Conservation (phyloP, 1,140 invertebrate species). For the Caenorhabditis remanei region DNA sequence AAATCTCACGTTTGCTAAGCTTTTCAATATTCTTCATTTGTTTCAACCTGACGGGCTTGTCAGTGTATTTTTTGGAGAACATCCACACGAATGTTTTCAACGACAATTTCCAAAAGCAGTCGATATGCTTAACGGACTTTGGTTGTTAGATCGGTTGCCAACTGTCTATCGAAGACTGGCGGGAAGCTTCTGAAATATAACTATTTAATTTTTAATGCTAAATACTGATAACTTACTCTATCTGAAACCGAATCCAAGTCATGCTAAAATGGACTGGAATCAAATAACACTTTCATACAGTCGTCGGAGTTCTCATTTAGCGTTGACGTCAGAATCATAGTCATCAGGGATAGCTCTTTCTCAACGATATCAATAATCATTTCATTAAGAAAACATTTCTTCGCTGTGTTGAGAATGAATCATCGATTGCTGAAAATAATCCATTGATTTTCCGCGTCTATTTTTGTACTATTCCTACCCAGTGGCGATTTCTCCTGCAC, state of each 20-base stretch:
- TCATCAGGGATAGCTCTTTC: constrained; percentile 3
- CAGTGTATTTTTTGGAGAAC: constrained; percentile 63
- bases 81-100: constrained; percentile 63
- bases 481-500: constrained; percentile 27
- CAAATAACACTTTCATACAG: constrained; percentile 55
- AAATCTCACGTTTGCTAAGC: constrained; percentile 50
- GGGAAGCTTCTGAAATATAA: constrained; percentile 42
- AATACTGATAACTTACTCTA: constrained; percentile 12
- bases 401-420: neutral
- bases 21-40: constrained; percentile 68
- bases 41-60: constrained; percentile 65
- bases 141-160: constrained; percentile 61
- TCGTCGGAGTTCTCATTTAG: neutral
- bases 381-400: neutral
- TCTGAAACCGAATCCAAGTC: constrained; percentile 63
- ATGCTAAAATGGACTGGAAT: constrained; percentile 45
- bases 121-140: constrained; percentile 67
- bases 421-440: constrained; percentile 13
- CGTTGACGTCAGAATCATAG: neutral
- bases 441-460: neutral
- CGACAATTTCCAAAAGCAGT: constrained; percentile 64
- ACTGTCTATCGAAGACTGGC: constrained; percentile 64
- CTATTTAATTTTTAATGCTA: neutral
- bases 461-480: constrained; percentile 24
- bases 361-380: constrained; percentile 10